Conservation (phyloP, 2,888 invertebrate species). For the Andrena dorsata region DNA sequence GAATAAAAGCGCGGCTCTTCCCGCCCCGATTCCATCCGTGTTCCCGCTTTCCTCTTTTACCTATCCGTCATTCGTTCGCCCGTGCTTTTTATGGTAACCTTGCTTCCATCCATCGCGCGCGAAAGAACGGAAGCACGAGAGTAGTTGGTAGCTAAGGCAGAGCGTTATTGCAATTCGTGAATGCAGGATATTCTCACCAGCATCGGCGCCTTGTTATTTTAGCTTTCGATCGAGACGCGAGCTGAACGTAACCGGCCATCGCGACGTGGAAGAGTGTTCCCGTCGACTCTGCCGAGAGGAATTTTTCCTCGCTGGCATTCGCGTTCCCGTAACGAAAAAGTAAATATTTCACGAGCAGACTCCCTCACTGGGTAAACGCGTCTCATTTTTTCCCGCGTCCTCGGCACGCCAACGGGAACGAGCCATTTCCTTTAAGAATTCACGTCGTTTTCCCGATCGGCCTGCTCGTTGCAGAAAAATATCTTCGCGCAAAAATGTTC, state of each 20-base stretch:
- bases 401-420: conserved; percentile 31
- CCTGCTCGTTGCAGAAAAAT: not conserved
- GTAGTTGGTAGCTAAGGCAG: too few relatives aligned
- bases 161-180: too few relatives aligned
- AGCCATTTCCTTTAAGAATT: conserved; percentile 59
- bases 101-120: too few relatives aligned
- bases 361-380: conserved; percentile 36
- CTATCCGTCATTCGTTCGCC: conserved; percentile 49
- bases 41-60: conserved; percentile 14
- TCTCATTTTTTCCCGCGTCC: conserved; percentile 56
- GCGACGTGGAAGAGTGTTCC: conserved; percentile 21
- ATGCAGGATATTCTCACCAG: not conserved
- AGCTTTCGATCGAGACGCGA: conserved; percentile 1
- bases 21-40: conserved; percentile 9
- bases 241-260: not conserved
- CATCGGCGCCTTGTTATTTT: not conserved
- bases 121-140: too few relatives aligned
- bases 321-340: conserved; percentile 42
- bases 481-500: not conserved
- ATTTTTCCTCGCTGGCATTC: not conserved
- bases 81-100: not conserved
- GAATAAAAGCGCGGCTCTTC: conserved; percentile 21
- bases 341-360: conserved; percentile 56
- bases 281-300: conserved; percentile 21
- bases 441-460: conserved; percentile 21